Conservation (phyloP, 2,888 invertebrate genomes). For the Leucoptera coffeella region DNA sequence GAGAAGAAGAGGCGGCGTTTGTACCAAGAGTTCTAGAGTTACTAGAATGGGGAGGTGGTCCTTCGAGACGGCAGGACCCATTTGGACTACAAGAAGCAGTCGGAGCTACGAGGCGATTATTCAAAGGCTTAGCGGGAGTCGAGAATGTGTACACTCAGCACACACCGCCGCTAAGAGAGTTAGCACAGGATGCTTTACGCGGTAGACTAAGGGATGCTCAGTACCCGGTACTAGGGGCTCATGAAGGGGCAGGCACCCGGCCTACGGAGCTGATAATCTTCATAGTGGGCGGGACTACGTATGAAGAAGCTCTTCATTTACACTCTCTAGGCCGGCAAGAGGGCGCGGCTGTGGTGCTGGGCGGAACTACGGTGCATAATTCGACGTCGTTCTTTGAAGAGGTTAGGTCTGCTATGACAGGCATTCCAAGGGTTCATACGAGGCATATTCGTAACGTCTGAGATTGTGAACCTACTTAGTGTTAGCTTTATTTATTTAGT, state of each 20-base stretch:
- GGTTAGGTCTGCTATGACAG: slow-evolving; percentile 61
- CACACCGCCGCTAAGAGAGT: slow-evolving; percentile 83
- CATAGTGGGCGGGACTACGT: slow-evolving; percentile 92
- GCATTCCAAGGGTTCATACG: slow-evolving; percentile 59
- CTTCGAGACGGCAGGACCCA: slow-evolving; percentile 74
- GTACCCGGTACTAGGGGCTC: slow-evolving; percentile 77
- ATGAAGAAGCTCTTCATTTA: slow-evolving; percentile 87
- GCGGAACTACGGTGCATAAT: slow-evolving; percentile 91
- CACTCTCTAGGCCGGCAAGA: slow-evolving; percentile 68
- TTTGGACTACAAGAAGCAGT: slow-evolving; percentile 79
- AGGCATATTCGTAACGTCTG: slow-evolving; percentile 39
- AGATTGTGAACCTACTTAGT: too few species aligned
- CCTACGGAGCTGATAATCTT: slow-evolving; percentile 95
- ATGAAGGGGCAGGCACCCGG: slow-evolving; percentile 49
- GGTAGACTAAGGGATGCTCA: slow-evolving; percentile 81
- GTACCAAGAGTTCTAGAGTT: slow-evolving; percentile 46
- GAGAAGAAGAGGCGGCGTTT: background rate
- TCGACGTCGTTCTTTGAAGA: slow-evolving; percentile 75
- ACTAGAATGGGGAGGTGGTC: slow-evolving; percentile 80
- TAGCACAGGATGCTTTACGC: slow-evolving; percentile 84
- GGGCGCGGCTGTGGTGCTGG: slow-evolving; percentile 72
- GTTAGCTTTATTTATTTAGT: too few species aligned
- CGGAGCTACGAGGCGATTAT: slow-evolving; percentile 86
- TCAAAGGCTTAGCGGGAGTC: slow-evolving; percentile 88
- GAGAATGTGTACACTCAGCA: slow-evolving; percentile 99